Evolutionary conservation across 2,888 invertebrate species (phyloP), one percentile per base, ranked within the genome.

Genomic region (Drosophila leonis): DNA sequence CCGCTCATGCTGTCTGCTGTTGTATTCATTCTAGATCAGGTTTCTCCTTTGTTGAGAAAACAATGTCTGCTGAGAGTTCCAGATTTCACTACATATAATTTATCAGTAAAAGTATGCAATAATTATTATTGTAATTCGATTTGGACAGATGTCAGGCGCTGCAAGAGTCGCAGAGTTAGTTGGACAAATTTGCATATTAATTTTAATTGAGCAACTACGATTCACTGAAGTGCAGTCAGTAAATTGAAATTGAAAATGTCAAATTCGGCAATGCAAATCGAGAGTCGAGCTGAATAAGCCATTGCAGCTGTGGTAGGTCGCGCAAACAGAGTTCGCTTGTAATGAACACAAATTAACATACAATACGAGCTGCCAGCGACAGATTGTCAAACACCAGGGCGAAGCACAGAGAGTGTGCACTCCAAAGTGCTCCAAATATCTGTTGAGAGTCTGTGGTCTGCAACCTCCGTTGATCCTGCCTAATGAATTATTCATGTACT

Each of bases 151-250:
- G 81, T 86, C 78, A 65, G 62, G 51, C 59, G 54, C 39, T 18
- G 7, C 57, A 49, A 63, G 31, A 52, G 33, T 27, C 18, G 8
- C 27, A 0, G 35, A 35, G 63, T 46, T 44, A 69, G 56, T 59
- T 66, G 57, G 56, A 80, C 71, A 75, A 82, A 88, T 86, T 86
- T 82, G 88, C 85, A 86, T 86, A 86, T 86, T 86, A 85, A 86
- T 86, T 88, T 85, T 86, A 86, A 86, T 90, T 86, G 85, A 88
- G 64, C 72, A 41, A 68, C 48, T 33, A n/a, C 54, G 33, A 46
- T 41, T 39, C 44, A 44, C 56, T 63, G 64, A 67, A 80, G 64
- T 82, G 71, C 49, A 60, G 59, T 63, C 41, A 61, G 62, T 68
- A 39, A 54, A 39, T 27, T 54, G 41, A 41, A 83, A 74, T 84